Conservation (phyloP, 2,888 invertebrate genomes). For the Caenorhabditis imperialis region DNA sequence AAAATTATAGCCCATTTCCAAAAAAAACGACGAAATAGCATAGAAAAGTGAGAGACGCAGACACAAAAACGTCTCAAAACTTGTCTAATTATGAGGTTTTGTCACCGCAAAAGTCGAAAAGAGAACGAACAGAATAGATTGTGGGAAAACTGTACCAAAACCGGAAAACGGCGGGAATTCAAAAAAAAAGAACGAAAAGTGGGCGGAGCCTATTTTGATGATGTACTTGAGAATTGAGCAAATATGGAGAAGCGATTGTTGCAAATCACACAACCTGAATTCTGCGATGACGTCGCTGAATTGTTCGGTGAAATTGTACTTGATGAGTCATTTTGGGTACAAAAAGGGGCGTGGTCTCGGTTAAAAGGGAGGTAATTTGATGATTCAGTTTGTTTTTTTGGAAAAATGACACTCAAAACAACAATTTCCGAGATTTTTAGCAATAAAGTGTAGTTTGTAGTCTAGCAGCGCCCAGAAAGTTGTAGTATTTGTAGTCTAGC, state of each 20-base stretch:
- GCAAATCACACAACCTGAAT: no score
- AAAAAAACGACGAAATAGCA: background rate
- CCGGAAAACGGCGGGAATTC: background rate
- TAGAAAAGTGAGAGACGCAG: background rate
- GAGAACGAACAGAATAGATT: background rate
- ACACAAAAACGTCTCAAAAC: background rate
- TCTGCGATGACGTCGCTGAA: no score
- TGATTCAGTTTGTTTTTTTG: conserved; percentile 3
- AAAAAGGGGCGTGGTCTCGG: no score
- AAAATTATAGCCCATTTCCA: background rate
- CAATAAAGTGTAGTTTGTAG: no score
- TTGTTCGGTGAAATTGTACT: no score
- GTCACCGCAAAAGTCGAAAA: background rate
- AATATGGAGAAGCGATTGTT: background rate
- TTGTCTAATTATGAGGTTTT: conserved; percentile 2
- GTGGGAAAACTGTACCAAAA: background rate
- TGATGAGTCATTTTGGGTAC: no score
- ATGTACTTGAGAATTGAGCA: conserved; percentile 6
- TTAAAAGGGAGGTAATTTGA: no score
- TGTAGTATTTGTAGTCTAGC: no score
- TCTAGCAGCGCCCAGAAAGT: no score
- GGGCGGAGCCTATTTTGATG: background rate
- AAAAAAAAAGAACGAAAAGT: background rate
- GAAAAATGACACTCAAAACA: no score
- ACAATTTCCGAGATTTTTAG: no score